Evolutionary conservation across 1,140 invertebrate species (phyloP).

Genomic region (Neomicropteryx cornuta): DNA sequence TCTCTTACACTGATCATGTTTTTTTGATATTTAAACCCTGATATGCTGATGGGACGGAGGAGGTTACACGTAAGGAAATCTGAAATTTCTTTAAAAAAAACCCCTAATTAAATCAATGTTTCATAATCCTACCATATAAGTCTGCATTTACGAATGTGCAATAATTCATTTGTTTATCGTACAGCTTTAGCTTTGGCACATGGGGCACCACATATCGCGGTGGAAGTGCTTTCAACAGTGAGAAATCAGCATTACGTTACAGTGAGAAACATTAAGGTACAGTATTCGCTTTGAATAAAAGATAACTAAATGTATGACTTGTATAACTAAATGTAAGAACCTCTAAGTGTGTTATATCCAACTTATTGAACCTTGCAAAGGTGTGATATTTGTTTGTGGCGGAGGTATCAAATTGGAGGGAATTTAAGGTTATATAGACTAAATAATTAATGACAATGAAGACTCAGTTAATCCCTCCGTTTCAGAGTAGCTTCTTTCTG

Average conservation of each 20-base stretch:
- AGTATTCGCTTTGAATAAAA: conserved; percentile 5
- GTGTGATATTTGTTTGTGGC: too few relatives aligned
- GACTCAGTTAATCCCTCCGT: too few relatives aligned
- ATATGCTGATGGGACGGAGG: not conserved
- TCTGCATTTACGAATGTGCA: conserved; percentile 5
- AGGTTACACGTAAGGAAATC: not conserved
- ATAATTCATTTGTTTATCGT: conserved; percentile 39
- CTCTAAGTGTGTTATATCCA: too few relatives aligned
- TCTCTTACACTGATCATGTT: not conserved
- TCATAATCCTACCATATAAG: not conserved
- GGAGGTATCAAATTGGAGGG: too few relatives aligned
- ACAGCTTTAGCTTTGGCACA: conserved; percentile 55
- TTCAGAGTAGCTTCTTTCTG: too few relatives aligned
- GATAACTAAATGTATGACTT: conserved; percentile 4
- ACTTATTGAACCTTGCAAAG: too few relatives aligned
- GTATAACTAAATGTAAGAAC: too few relatives aligned
- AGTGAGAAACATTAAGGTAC: conserved; percentile 54
- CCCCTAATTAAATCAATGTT: not conserved
- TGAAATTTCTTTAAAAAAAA: not conserved
- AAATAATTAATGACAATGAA: too few relatives aligned
- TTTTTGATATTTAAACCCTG: not conserved
- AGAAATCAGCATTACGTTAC: conserved; percentile 50
- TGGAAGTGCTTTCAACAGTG: conserved; percentile 49
- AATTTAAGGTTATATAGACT: too few relatives aligned
- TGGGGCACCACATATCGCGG: conserved; percentile 48